Conservation (phyloP, 2,113 vertebrate genomes). For the Mormyrus iriodes region DNA sequence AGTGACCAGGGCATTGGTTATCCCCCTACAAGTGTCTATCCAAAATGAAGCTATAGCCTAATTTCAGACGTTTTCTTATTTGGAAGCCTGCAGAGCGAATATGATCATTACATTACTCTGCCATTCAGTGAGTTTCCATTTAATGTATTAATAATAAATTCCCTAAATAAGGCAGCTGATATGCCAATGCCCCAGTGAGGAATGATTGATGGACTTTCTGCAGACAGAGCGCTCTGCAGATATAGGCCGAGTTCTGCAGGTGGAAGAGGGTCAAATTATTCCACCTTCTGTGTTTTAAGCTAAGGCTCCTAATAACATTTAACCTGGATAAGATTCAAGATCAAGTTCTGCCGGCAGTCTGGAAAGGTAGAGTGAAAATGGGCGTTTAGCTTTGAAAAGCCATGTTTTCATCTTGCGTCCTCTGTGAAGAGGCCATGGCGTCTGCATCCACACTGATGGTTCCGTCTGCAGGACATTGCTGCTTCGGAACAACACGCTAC, state of each 20-base stretch:
- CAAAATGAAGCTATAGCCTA: neutral
- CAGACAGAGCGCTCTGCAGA: neutral
- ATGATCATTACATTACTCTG: neutral
- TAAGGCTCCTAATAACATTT: neutral
- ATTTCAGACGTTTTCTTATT: neutral
- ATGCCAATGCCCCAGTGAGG: neutral
- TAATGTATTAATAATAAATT: constrained; percentile 8
- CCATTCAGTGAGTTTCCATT: neutral
- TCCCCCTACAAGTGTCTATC: neutral
- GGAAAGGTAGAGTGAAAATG: neutral
- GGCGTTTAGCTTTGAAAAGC: constrained; percentile 1
- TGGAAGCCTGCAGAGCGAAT: neutral
- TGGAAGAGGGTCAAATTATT: neutral
- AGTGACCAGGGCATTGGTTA: neutral
- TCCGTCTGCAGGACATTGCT: constrained; percentile 69
- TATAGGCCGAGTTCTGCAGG: neutral
- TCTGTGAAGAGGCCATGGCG: neutral
- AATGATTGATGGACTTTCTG: neutral
- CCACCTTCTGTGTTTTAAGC: neutral
- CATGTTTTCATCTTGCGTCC: constrained; percentile 31
- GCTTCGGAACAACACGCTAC: constrained; percentile 81
- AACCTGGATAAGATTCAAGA: neutral
- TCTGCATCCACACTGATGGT: neutral
- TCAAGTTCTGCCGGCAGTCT: neutral
- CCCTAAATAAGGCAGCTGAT: neutral